Base-by-base conservation (phyloP, 2,888 invertebrate species). In the Cylindroiulus punctatus region DNA sequence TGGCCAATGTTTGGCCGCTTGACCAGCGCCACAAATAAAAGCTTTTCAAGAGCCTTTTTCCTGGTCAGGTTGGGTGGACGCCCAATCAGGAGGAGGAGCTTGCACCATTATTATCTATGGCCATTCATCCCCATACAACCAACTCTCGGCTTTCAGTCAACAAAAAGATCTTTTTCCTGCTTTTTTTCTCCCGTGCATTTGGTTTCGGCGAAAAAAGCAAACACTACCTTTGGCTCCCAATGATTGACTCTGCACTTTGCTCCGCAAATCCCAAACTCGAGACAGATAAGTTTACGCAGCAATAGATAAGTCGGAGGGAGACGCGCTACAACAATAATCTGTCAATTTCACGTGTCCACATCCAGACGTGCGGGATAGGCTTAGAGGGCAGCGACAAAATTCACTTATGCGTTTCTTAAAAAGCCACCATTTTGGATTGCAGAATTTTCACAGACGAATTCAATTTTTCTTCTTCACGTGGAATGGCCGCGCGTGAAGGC, bases 181-280 rank as follows among this genome's bases (percentile, higher is more conserved):
- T 36, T 36, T 7, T n/a, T 52, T 52, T n/a, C 32, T 32, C 17
- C 76, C 76, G n/a, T n/a, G n/a, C n/a, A 76, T 76, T 76, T 76
- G 76, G 76, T 32, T 32, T 30, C 30, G 14, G 17, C 26, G 76
- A 76, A 76, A 76, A 76, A 76, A 76, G 76, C 76, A 76, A 76
- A 76, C 65, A 65, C 76, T 76, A 76, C 76, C 76, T 76, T 76
- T 76, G 76, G 76, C 76, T 76, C 17, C 76, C 14, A 76, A 76
- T 76, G 76, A 76, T 76, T 76, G 76, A 76, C 76, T 76, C 76
- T 76, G 76, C 76, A 76, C 76, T 76, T 76, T 76, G 76, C 76
- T 76, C 76, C 17, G 76, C 76, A 76, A 76, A 76, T 76, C 76
- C 52, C 76, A 30, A 65, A 76, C 30, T 76, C 76, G 26, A 76